phyloP scores from a whole-genome alignment of 2,888 invertebrate genomes.

The Cotesia congregata region DNA sequence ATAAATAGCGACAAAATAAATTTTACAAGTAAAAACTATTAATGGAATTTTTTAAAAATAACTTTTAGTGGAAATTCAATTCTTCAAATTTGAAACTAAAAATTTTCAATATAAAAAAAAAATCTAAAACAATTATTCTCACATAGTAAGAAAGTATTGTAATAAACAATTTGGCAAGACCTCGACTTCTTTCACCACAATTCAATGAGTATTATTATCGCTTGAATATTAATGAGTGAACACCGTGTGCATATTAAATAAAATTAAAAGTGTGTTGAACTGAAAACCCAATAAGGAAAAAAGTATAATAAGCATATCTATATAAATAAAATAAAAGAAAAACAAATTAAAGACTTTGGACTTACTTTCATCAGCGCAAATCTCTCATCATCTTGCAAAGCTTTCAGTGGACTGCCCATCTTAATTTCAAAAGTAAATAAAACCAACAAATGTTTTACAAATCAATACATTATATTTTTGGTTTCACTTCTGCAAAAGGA shows the following conservation, averaged over 20 bases:
- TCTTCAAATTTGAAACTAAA: neutral
- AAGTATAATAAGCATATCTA: neutral
- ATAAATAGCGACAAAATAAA: no score
- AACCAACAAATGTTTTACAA: neutral
- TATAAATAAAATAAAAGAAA: neutral
- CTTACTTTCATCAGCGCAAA: conserved; percentile 85
- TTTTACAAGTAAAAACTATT: no score
- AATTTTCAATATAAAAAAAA: neutral
- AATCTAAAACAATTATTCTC: neutral
- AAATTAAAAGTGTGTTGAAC: neutral
- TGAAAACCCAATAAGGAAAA: neutral
- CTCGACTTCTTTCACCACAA: conserved; percentile 6
- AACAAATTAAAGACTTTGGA: conserved; percentile 23
- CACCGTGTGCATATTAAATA: neutral
- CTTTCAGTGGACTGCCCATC: conserved; percentile 68
- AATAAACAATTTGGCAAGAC: conserved; percentile 9
- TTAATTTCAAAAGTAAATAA: neutral
- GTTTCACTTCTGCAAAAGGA: neutral
- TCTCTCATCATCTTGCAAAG: conserved; percentile 80
- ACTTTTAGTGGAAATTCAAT: no score
- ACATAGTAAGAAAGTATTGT: neutral
- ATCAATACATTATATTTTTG: neutral
- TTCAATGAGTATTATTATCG: neutral
- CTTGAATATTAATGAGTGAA: neutral
- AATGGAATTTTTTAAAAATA: no score